A percentile compares a stretch with the other conserved stretches of the same genome.
Evolutionary conservation across 2,113 vertebrate species (phyloP).

Genomic region (Gila orcuttii): DNA sequence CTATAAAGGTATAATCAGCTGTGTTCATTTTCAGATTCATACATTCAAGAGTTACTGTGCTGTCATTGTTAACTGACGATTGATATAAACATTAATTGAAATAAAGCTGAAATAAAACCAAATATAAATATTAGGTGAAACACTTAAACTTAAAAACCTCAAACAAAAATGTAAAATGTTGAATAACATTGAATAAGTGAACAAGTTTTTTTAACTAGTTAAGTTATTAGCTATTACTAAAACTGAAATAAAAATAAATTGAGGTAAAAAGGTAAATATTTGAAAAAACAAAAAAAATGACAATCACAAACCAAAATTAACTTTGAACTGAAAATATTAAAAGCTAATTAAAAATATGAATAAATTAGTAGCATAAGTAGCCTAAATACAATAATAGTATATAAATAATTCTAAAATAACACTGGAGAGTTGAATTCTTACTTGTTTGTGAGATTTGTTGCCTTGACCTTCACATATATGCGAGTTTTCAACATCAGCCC

Average conservation of each 20-base stretch:
- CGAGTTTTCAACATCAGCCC: slow-evolving; percentile 68
- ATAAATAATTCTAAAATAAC: neutral
- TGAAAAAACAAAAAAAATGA: no score
- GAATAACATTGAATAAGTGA: no score
- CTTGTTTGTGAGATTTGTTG: slow-evolving; percentile 75
- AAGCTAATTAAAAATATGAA: neutral
- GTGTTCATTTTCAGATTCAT: neutral
- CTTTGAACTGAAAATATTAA: neutral
- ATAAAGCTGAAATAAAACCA: neutral
- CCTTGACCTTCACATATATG: slow-evolving; percentile 75
- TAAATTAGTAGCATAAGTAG: no score
- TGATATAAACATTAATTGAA: neutral
- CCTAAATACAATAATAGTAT: no score
- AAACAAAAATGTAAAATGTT: no score
- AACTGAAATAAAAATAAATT: neutral
- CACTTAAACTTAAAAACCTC: no score
- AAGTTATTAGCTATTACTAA: neutral
- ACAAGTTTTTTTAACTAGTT: no score
- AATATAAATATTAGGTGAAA: neutral
- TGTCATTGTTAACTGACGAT: neutral
- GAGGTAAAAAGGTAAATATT: neutral
- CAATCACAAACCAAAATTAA: neutral
- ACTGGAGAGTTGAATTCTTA: slow-evolving; percentile 45
- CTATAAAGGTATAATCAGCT: neutral
- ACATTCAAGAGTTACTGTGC: neutral